Percentiles rank a stretch among this genome's conserved stretches.
These are phyloP conservation scores for Siniperca knerii DNA, from an alignment of 2,113 vertebrate genomes.

Conservation along the genomic window DNA sequence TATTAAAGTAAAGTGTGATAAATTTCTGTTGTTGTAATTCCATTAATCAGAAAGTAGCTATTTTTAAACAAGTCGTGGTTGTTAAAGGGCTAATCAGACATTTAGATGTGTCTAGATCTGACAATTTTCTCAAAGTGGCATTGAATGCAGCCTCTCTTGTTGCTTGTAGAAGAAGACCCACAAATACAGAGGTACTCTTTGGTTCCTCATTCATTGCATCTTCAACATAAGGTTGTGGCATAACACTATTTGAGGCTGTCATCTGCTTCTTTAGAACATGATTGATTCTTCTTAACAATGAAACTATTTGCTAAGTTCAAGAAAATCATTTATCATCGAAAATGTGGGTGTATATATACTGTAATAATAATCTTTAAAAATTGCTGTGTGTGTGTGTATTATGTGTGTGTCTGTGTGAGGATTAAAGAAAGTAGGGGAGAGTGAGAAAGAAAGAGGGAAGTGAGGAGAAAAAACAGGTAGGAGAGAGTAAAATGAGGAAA, in stretches of 20 bases:
- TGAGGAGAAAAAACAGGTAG: neutral
- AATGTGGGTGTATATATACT: slow-evolving; percentile 4
- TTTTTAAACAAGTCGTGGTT: neutral
- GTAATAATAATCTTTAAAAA: slow-evolving; percentile 2
- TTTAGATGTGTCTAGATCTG: slow-evolving; percentile 3
- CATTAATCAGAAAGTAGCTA: neutral
- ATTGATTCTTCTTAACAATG: slow-evolving; percentile 31
- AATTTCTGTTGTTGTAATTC: neutral
- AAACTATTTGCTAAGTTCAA: slow-evolving; percentile 7
- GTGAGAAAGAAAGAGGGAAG: neutral
- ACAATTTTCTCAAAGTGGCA: neutral
- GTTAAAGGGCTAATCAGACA: slow-evolving; percentile 28
- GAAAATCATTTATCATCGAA: slow-evolving; percentile 7
- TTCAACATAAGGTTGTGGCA: slow-evolving; percentile 13
- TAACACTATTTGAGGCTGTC: slow-evolving; percentile 36
- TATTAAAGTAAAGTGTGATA: neutral
- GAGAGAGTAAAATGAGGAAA: slow-evolving; percentile 6
- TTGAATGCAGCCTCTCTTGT: neutral
- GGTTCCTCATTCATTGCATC: neutral
- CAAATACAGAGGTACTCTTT: slow-evolving; percentile 1
- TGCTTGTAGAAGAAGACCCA: neutral
- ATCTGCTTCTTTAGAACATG: slow-evolving; percentile 21
- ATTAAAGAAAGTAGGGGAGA: slow-evolving; percentile 15
- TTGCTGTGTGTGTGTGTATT: neutral
- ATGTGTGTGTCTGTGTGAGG: neutral